Conservation (phyloP, 2,888 invertebrate species). For the Diarsia dahlii region DNA sequence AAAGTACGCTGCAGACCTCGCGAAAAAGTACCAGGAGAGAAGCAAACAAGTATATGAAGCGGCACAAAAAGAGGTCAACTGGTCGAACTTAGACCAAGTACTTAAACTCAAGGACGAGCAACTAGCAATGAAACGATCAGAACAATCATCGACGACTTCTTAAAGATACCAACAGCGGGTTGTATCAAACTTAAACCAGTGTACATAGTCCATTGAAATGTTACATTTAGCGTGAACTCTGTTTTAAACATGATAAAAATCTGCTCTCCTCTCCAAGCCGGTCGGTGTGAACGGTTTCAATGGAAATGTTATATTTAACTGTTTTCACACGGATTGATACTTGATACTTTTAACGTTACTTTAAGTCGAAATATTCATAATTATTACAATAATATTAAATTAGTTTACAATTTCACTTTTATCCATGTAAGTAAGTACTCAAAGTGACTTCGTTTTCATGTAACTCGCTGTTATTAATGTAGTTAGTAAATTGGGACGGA, state of each 20-base stretch:
- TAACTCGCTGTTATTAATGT: constrained; percentile 11
- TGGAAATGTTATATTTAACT: neutral
- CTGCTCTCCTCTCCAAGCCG: no score
- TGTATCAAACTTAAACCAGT: constrained; percentile 11
- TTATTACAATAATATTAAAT: neutral
- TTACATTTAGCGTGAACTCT: no score
- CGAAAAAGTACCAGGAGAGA: constrained; percentile 65
- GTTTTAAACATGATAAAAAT: no score
- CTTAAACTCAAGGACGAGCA: constrained; percentile 69
- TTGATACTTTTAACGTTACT: neutral
- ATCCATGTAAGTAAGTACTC: neutral
- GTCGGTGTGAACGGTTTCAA: no score
- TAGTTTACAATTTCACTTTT: neutral
- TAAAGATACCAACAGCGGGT: constrained; percentile 20
- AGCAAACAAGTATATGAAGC: constrained; percentile 36
- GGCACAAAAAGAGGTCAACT: constrained; percentile 52
- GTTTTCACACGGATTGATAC: neutral
- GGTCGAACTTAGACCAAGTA: constrained; percentile 63
- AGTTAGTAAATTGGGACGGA: neutral
- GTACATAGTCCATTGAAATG: no score
- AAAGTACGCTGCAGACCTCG: constrained; percentile 69
- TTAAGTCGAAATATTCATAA: neutral
- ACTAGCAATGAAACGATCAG: constrained; percentile 26
- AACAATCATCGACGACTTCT: constrained; percentile 6
- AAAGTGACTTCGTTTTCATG: constrained; percentile 9